These are phyloP conservation scores for Vandiemenella viatica DNA, from an alignment of 2,888 invertebrate species.

Conservation along the genomic window DNA sequence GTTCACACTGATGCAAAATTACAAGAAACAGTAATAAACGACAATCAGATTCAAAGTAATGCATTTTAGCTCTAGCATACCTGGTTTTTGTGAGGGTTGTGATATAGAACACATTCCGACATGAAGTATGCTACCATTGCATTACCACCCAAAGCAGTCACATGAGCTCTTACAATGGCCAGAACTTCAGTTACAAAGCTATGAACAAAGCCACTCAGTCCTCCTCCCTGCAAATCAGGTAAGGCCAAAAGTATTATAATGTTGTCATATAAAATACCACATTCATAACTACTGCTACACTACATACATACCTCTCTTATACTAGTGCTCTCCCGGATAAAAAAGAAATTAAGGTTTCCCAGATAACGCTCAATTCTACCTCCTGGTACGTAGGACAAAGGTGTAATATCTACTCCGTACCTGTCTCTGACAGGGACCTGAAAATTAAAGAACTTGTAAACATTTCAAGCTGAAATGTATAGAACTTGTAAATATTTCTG, in stretches of 20 bases:
- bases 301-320: constrained; percentile 51
- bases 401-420: constrained; percentile 64
- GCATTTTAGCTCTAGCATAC: constrained; percentile 34
- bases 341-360: constrained; percentile 85
- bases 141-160: constrained; percentile 85
- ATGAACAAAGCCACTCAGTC: constrained; percentile 86
- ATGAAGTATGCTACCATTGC: constrained; percentile 89
- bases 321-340: constrained; percentile 86
- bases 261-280: no score
- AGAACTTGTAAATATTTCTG: no score
- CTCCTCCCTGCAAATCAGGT: constrained; percentile 61
- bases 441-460: no score
- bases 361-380: constrained; percentile 64
- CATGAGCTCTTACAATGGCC: constrained; percentile 85
- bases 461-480: no score
- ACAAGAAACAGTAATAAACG: not conserved
- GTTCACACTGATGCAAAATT: not conserved
- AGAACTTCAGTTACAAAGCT: constrained; percentile 86
- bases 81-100: constrained; percentile 94
- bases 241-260: no score
- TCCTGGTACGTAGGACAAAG: constrained; percentile 63
- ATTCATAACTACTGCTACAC: no score
- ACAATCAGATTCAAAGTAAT: not conserved
- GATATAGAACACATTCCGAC: constrained; percentile 77
- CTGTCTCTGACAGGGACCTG: constrained; percentile 29